A percentile compares a stretch with the other conserved stretches of the same genome.
Conservation (phyloP, 1,140 invertebrate genomes). For the Pachypeltis micranthus region DNA sequence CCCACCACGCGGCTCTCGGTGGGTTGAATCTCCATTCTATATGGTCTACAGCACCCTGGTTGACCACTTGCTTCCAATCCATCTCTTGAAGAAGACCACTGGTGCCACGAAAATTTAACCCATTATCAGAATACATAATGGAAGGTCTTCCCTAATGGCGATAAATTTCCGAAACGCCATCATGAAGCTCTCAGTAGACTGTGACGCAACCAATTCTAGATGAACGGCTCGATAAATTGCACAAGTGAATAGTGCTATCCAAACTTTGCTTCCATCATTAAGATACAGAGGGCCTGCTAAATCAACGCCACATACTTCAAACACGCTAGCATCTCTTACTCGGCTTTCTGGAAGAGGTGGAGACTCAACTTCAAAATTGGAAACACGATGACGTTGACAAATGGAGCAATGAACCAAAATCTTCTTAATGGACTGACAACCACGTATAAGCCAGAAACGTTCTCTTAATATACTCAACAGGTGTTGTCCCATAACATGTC, state of each 20-base stretch:
- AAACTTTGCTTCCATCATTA: background rate
- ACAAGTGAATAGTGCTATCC: background rate
- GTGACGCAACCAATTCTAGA: background rate
- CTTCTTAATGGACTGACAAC: background rate
- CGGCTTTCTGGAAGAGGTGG: background rate
- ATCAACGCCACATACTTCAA: background rate
- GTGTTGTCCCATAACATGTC: background rate
- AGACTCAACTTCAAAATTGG: background rate
- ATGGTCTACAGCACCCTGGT: constrained; percentile 12
- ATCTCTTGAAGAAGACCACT: constrained; percentile 21
- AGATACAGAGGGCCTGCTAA: background rate
- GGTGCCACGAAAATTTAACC: constrained; percentile 31
- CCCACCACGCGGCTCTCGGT: constrained; percentile 34
- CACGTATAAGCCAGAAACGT: background rate
- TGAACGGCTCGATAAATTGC: background rate
- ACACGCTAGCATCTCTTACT: background rate
- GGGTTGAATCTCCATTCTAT: constrained; percentile 35
- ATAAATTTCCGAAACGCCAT: background rate
- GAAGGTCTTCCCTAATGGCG: too few species aligned
- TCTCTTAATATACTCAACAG: background rate
- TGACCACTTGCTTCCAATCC: constrained; percentile 23
- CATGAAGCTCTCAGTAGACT: background rate
- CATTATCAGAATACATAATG: constrained; percentile 35
- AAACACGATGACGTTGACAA: background rate
- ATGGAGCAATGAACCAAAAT: background rate